Base-by-base conservation (phyloP, 2,797 vertebrate genomes). In the Capromys pilorides region DNA sequence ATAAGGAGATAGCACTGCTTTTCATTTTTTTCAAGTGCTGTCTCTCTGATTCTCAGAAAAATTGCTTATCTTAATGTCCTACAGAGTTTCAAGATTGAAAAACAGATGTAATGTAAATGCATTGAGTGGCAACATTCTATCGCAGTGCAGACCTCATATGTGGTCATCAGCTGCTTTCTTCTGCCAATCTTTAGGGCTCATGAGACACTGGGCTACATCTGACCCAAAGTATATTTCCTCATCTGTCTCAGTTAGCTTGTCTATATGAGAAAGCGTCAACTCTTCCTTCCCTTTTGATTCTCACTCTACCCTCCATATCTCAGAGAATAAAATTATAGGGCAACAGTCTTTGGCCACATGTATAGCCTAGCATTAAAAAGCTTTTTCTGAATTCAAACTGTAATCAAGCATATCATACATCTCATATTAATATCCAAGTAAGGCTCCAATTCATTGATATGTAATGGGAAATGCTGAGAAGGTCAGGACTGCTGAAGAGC, bases 401-500 rank as follows among this genome's bases (percentile, higher is more conserved):
- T 36, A n/a, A 33, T 45, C 39, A 41, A 64, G 26, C 61, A 16
- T n/a, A 7, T 85, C 1, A 6, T 67, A 66, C 45, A 51, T 7
- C 4, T n/a, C 12, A 8, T 33, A 7, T 62, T 67, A 16, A 85
- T 22, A 51, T 24, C 62, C 49, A n/a, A 49, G 21, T 16, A 51
- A 67, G 45, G 5, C 3, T 49, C 31, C 9, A 22, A 24, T 51
- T 24, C 12, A 45, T 11, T 84, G 22, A 51, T 22, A 5, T 26
- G 21, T 21, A 86, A 59, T 18, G 73, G 24, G 16, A 31, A 91
- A 57, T 88, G 2, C 95, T 86, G 69, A 99, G 98, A 67, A 22
- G 19, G 98, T 98, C 91, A 98, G 31, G 98, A 98, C 39, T n/a
- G 39, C 98, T 54, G 66, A 96, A 98, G 82, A 97, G 97, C 69